Base-by-base conservation (phyloP, 2,888 invertebrate genomes). In the Ceramica pisi region DNA sequence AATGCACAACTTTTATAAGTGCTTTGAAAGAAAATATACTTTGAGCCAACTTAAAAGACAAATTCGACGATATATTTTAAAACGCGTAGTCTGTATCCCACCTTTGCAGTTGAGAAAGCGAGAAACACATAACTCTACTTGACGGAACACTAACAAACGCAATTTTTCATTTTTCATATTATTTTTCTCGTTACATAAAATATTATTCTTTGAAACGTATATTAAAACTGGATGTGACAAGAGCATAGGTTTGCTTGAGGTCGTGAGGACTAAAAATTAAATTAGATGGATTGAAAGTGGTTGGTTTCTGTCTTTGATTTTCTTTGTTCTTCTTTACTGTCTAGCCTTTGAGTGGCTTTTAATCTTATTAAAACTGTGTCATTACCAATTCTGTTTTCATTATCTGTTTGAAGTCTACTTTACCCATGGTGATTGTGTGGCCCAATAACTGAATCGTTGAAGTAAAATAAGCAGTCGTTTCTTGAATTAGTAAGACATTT, bases 81-180 rank as follows among this genome's bases (percentile, higher is more conserved):
- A 73, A 48, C 55, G 46, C 44, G 14, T 23, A 26, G 63, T 67
- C 55, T 61, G 55, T 35, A 59, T 56, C 44, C 56, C 56, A 59
- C 53, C 53, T 51, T 48, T 16, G 14, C 35, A 62, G 57, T 56
- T 51, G 38, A 9, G 35, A 67, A 62, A 80, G 65, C 70, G 75
- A 68, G 75, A 80, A 83, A 66, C 21, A 77, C 73, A 77, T 80
- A 83, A 86, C 81, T 85, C 76, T 78, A 69, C 75, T 70, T 81
- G 85, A 86, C 82, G 79, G 83, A 78, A 75, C 77, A 82, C 86
- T 89, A 87, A 89, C 87, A 89, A 90, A 89, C 85, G 86, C 83
- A 85, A 90, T 90, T 87, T 88, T 85, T 90, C 89, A 90, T 84
- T 72, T 69, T 53, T 75, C 75, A 85, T 84, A 86, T 88, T 87